phyloP scores from a whole-genome alignment of 2,797 vertebrate species.

The Tympanoctomys barrerae region DNA sequence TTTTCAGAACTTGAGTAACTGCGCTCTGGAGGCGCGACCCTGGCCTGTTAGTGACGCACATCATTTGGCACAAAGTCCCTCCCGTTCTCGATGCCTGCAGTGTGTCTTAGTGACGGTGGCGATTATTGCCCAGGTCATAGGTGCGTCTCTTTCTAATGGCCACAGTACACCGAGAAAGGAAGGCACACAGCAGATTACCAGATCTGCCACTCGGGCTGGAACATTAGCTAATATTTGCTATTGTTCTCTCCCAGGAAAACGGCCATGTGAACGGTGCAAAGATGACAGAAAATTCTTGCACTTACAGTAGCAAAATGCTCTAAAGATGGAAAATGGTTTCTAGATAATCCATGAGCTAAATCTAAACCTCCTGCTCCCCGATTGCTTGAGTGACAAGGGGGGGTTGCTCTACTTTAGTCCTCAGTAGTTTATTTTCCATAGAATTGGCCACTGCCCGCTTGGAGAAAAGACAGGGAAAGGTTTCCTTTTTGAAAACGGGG shows the following conservation, averaged over 20 bases:
- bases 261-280: neutral
- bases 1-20: conserved; percentile 63
- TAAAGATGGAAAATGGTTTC: conserved; percentile 8
- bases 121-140: neutral
- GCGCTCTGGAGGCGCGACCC: conserved; percentile 36
- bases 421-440: neutral
- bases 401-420: neutral
- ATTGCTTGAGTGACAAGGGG: neutral
- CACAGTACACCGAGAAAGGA: neutral
- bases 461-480: neutral
- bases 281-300: neutral
- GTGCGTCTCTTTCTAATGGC: neutral
- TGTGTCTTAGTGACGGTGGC: neutral
- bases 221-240: conserved; percentile 53
- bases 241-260: conserved; percentile 63
- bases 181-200: neutral
- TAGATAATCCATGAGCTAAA: neutral
- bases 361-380: neutral
- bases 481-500: neutral
- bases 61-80: neutral
- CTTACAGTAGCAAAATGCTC: neutral
- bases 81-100: neutral
- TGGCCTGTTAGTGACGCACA: neutral
- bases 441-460: neutral
- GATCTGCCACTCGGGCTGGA: neutral